Evolutionary conservation across 2,113 vertebrate species (phyloP), one percentile per base, ranked within the genome.

Genomic region (Thryonomys swinderianus): DNA sequence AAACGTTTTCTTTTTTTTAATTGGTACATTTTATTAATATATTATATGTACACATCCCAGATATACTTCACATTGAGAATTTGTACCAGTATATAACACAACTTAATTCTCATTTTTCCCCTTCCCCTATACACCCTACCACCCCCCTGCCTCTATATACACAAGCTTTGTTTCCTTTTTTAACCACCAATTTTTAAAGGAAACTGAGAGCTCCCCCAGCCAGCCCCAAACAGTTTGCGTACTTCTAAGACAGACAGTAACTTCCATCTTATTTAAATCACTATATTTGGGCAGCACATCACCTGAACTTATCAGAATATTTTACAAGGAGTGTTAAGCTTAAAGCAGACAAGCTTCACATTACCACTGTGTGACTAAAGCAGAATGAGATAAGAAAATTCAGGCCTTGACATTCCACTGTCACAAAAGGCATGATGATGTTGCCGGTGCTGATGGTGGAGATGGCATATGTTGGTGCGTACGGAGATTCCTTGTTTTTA

Each of bases 241-340:
- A 59, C 45, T 79, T 67, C 48, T 83, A 51, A 88, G 53, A 84
- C 25, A 85, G 42, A 48, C 59, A 62, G 25, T 55, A 87, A 55
- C 20, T 40, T 7, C 30, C 66, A 20, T 71, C 14, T 61, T 81
- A 84, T 32, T 86, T 79, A 86, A 92, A 88, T 61, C 83, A 64
- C 42, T 53, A 13, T 59, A 85, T 82, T 74, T 82, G 32, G 42
- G 32, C 10, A 2, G 42, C 61, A 42, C 32, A 66, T 48, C 40
- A 66, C 34, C 32, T 79, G 87, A 78, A 40, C n/a, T 80, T 59
- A 23, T 25, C 37, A 25, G 17, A 25, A 40, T 69, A 1, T 90
- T 61, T 96, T 76, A 82, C 69, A 95, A 93, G 53, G 42, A 92
- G 40, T 2, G 32, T 48, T 45, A 48, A 83, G 48, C 42, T 76